Evolutionary conservation across 64 coral and sea anemone species (phyloP), one percentile per base, ranked within the genome.

Genomic region (Stichodactyla mertensii): DNA sequence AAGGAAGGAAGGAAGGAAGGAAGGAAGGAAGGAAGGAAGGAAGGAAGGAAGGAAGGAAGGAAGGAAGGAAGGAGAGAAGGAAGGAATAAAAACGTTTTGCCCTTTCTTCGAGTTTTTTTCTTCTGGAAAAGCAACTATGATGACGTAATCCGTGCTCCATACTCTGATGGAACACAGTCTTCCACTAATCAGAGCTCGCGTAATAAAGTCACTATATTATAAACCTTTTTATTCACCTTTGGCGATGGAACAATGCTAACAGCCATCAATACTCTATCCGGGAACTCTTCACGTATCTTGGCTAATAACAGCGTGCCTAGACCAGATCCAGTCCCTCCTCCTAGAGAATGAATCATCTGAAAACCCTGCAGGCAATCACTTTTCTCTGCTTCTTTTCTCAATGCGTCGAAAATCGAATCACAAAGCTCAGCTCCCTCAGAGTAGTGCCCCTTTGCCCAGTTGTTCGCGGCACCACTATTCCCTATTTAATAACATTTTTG

Each of bases 201-300:
- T 45, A 45, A 45, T 2, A 45, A 45, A 45, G 36, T 45, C 36
- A 45, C 36, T 45, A 45, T 45, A 45, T 45, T 45, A 45, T 45
- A 45, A 45, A 45, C 0, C 36, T 45, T 45, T 18, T 14, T 62
- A 62, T 18, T 62, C 10, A 90, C 89, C 89, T 86, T 90, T 52
- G 89, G 89, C 5, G 89, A 90, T 64, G 89, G 89, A 7, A 90
- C 89, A 7, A 90, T 82, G 14, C 89, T 90, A 56, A 86, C 62
- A 9, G 89, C 83, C 52, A 79, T 90, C 52, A 90, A 78, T 23
- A 90, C 79, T 83, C 89, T 90, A 51, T 90, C 89, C 9, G 89
- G 83, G 55, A 85, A 90, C 83, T 90, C 89, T 70, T 90, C 89
- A 71, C 89, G 89, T 60, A 90, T 90, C 89, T 90, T 90, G 52